These are phyloP conservation scores for Microctonus hyperodae DNA, from an alignment of 2,888 invertebrate species.

Conservation along the genomic window DNA sequence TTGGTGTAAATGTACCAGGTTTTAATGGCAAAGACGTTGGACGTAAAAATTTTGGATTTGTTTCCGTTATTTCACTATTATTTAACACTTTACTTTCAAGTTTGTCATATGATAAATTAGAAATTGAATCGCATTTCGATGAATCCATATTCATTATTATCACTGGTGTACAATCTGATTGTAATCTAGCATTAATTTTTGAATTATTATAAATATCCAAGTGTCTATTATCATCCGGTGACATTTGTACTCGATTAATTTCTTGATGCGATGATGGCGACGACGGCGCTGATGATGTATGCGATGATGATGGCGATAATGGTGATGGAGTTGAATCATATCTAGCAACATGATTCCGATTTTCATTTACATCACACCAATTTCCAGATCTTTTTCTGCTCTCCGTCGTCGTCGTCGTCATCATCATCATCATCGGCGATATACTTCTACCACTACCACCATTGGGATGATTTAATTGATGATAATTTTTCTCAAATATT, in stretches of 20 bases:
- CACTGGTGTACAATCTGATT: constrained; percentile 33
- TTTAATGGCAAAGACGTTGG: constrained; percentile 85
- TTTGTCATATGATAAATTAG: constrained; percentile 35
- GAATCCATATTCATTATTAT: constrained; percentile 45
- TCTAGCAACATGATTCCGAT: not conserved
- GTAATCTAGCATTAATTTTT: constrained; percentile 36
- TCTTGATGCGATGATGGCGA: constrained; percentile 23
- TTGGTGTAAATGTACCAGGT: constrained; percentile 83
- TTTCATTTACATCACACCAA: constrained; percentile 7
- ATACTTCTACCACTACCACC: constrained; percentile 41
- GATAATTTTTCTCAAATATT: not conserved
- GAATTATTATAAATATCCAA: constrained; percentile 25
- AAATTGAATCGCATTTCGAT: constrained; percentile 42
- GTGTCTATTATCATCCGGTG: constrained; percentile 15
- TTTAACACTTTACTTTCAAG: constrained; percentile 38
- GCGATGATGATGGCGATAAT: not conserved
- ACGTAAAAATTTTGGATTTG: constrained; percentile 75
- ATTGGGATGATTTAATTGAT: constrained; percentile 36
- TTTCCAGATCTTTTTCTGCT: constrained; percentile 46
- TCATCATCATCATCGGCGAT: constrained; percentile 42
- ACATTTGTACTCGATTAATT: constrained; percentile 27
- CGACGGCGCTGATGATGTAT: not conserved
- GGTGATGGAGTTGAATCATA: constrained; percentile 38
- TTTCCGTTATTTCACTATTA: constrained; percentile 52
- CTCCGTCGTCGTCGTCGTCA: constrained; percentile 40